Evolutionary conservation across 2,888 invertebrate species (phyloP).

Genomic region (Brachynemurus nebulosus): DNA sequence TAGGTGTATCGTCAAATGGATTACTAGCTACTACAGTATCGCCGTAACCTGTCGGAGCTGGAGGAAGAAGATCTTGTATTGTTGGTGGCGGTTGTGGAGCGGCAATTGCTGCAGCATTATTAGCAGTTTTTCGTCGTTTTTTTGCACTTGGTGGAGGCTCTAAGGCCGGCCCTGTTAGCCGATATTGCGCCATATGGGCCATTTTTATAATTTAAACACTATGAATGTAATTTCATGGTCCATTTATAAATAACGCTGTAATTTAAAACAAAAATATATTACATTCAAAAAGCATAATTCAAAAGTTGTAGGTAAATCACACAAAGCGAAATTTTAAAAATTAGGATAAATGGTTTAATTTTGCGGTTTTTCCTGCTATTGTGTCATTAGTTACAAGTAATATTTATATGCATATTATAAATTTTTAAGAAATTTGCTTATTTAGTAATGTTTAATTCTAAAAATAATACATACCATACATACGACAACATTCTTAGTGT

Average conservation of each 20-base stretch:
- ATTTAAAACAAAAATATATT: no score
- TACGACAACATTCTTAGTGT: conserved; percentile 7
- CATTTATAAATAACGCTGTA: no score
- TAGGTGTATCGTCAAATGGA: conserved; percentile 85
- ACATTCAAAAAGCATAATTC: no score
- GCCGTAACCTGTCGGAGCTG: conserved; percentile 74
- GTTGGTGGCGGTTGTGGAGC: conserved; percentile 54
- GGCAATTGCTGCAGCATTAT: conserved; percentile 49
- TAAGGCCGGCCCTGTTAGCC: conserved; percentile 17
- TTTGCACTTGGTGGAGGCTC: conserved; percentile 53
- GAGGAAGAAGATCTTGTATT: conserved; percentile 70
- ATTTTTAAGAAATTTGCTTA: background rate
- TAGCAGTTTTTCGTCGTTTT: conserved; percentile 68
- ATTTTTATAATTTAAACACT: conserved; percentile 4
- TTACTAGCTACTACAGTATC: conserved; percentile 91
- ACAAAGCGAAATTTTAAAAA: no score
- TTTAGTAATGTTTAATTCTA: no score
- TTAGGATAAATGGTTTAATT: no score
- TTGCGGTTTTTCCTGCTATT: no score
- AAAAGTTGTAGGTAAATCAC: no score
- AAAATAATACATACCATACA: background rate
- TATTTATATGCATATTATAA: background rate
- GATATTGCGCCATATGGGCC: conserved; percentile 15
- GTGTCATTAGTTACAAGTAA: background rate
- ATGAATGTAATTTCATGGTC: no score